Percentiles rank a stretch among this genome's conserved stretches.
phyloP scores from a whole-genome alignment of 2,113 vertebrate species.

The Crotalus viridis region DNA sequence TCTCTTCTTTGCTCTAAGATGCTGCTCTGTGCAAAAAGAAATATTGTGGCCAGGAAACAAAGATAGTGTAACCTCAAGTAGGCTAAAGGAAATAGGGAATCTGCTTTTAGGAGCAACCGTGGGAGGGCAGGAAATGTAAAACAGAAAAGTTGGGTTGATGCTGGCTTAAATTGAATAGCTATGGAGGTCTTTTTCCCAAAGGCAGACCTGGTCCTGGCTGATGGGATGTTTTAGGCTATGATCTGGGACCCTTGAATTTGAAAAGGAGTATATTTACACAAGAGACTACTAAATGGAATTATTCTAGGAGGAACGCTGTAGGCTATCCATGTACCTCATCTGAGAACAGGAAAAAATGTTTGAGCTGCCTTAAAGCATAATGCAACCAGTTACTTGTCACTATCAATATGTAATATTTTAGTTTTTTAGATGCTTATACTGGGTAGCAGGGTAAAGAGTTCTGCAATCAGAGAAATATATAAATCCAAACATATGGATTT shows the following conservation, averaged over 20 bases:
- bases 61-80: constrained; percentile 5
- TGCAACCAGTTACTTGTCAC: background rate
- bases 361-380: background rate
- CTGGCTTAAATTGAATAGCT: background rate
- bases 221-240: background rate
- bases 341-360: background rate
- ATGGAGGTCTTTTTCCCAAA: background rate
- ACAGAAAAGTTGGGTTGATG: constrained; percentile 16
- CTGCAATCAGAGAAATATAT: background rate
- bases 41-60: background rate
- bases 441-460: background rate
- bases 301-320: background rate
- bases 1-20: background rate
- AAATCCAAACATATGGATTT: background rate
- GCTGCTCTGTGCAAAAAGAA: background rate
- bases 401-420: background rate
- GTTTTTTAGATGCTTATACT: background rate
- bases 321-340: background rate
- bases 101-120: constrained; percentile 6
- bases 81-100: background rate
- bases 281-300: background rate
- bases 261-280: background rate
- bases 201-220: background rate
- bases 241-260: background rate
- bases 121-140: constrained; percentile 17